These are phyloP conservation scores for Potamilus streckersoni DNA, from an alignment of 1,140 invertebrate genomes.

Conservation along the genomic window DNA sequence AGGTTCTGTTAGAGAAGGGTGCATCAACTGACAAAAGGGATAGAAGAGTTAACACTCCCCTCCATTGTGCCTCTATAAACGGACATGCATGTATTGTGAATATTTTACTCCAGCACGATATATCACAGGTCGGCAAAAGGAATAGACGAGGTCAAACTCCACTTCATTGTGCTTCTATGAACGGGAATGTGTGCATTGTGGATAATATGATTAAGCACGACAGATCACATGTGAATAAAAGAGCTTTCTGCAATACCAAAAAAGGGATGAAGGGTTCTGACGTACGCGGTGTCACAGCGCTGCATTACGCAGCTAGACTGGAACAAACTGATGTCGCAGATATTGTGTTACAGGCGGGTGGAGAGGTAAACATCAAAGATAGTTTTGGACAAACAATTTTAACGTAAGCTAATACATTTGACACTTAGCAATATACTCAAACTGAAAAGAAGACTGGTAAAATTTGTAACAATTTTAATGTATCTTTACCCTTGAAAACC, in stretches of 20 bases:
- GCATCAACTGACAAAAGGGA: too few relatives aligned
- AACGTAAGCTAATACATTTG: too few relatives aligned
- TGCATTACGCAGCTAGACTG: slow-evolving; percentile 19
- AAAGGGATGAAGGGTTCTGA: background rate
- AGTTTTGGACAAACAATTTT: slow-evolving; percentile 10
- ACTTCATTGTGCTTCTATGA: slow-evolving; percentile 18
- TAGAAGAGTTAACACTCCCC: too few relatives aligned
- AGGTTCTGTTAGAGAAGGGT: too few relatives aligned
- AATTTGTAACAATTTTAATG: too few relatives aligned
- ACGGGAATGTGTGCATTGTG: slow-evolving; percentile 6
- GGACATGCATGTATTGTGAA: too few relatives aligned
- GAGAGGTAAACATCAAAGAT: slow-evolving; percentile 21
- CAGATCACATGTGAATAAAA: slow-evolving; percentile 3
- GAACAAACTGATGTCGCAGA: slow-evolving; percentile 6
- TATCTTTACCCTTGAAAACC: too few relatives aligned
- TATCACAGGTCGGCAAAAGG: background rate
- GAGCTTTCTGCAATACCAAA: slow-evolving; percentile 10
- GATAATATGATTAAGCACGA: background rate
- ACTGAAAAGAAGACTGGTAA: too few relatives aligned
- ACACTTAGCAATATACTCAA: too few relatives aligned
- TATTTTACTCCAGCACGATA: too few relatives aligned
- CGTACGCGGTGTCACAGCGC: slow-evolving; percentile 13
- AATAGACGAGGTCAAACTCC: slow-evolving; percentile 23
- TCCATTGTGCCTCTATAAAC: too few relatives aligned
- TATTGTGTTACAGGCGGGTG: slow-evolving; percentile 1